A percentile compares a stretch with the other conserved stretches of the same genome.
Evolutionary conservation across 2,113 vertebrate species (phyloP).

Genomic region (Echinops telfairi): DNA sequence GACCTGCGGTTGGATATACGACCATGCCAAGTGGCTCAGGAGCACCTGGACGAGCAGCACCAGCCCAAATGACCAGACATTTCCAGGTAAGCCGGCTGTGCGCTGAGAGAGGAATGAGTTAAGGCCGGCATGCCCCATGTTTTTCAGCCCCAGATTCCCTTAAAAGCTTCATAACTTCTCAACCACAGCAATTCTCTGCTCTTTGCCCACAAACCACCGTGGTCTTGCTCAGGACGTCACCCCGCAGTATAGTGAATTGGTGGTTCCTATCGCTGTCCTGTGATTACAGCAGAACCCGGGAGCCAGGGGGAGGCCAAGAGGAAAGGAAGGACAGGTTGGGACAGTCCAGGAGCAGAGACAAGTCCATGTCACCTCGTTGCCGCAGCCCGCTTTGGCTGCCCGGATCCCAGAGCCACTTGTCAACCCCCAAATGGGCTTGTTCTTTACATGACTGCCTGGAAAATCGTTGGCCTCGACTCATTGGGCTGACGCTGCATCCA

Average conservation of each 20-base stretch:
- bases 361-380: not conserved
- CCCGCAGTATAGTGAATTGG: not conserved
- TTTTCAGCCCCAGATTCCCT: not conserved
- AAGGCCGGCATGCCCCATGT: too few relatives aligned
- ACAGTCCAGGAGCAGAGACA: not conserved
- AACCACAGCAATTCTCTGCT: not conserved
- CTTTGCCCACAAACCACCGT: conserved; percentile 54
- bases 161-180: not conserved
- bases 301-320: not conserved
- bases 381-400: not conserved
- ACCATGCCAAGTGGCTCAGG: conserved; percentile 90
- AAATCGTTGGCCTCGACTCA: not conserved
- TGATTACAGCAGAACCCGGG: conserved; percentile 14
- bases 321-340: not conserved
- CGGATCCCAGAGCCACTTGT: not conserved
- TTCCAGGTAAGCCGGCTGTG: conserved; percentile 85
- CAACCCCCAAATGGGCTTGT: not conserved
- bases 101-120: not conserved
- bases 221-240: conserved; percentile 20
- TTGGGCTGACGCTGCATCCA: not conserved
- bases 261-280: conserved; percentile 1
- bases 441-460: not conserved
- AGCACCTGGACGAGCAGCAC: conserved; percentile 87
- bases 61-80: conserved; percentile 85
- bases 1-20: conserved; percentile 95